A percentile compares a stretch with the other conserved stretches of the same genome.
Evolutionary conservation across 2,797 vertebrate species (phyloP).

Genomic region (Spinibarbus caldwelli): DNA sequence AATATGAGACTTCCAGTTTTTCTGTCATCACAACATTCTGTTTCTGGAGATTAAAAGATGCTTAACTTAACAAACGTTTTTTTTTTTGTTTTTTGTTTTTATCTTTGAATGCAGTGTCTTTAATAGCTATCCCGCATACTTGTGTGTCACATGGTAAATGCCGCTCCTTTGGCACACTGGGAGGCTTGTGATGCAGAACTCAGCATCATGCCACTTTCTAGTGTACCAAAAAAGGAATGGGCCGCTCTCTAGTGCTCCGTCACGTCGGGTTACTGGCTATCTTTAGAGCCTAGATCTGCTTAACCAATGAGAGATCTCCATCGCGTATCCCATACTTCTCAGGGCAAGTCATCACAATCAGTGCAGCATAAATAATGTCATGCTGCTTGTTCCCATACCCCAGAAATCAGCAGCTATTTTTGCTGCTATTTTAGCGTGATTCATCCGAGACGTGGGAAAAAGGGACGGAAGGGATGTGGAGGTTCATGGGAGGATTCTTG

Average conservation of each 20-base stretch:
- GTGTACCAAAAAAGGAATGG: conserved; percentile 69
- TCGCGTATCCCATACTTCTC: conserved; percentile 47
- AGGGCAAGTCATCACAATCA: conserved; percentile 47
- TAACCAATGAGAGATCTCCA: conserved; percentile 54
- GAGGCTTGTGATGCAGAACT: conserved; percentile 42
- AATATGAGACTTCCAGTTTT: conserved; percentile 25
- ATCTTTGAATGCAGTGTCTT: conserved; percentile 43
- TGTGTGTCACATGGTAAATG: conserved; percentile 38
- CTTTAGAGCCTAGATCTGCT: conserved; percentile 53
- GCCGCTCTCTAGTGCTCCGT: conserved; percentile 57
- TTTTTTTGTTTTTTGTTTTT: conserved; percentile 17
- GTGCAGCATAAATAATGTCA: conserved; percentile 43
- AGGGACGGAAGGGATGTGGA: conserved; percentile 73
- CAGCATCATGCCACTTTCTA: conserved; percentile 53
- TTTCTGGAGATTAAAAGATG: conserved; percentile 31
- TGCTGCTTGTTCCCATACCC: conserved; percentile 58
- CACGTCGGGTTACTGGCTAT: conserved; percentile 51
- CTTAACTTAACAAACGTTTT: conserved; percentile 19
- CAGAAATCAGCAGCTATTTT: conserved; percentile 54
- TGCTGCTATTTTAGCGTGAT: conserved; percentile 37
- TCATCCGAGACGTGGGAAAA: conserved; percentile 77
- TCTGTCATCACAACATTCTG: conserved; percentile 50
- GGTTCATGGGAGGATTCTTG: conserved; percentile 72
- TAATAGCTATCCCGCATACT: conserved; percentile 34
- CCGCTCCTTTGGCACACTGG: conserved; percentile 34